Conservation (phyloP, 2,888 invertebrate species). For the Gryllus longicercus region DNA sequence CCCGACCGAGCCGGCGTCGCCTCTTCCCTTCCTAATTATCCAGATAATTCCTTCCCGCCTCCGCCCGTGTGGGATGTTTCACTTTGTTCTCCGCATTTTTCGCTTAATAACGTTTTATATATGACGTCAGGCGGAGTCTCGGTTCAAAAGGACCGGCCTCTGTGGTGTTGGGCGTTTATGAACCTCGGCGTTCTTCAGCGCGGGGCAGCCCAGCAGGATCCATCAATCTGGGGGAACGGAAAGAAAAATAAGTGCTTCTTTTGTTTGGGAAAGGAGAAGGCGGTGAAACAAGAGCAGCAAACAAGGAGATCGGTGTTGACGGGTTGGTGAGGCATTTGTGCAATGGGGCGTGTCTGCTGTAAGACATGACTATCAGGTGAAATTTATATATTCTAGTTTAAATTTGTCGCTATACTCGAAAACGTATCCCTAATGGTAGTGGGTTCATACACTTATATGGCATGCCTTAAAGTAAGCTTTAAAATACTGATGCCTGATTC, state of each 20-base stretch:
- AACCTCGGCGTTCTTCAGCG: neutral
- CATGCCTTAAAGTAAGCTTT: too few species aligned
- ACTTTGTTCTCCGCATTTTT: constrained; percentile 1
- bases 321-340: neutral
- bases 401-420: too few species aligned
- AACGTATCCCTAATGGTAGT: too few species aligned
- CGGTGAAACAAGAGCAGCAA: neutral
- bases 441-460: too few species aligned
- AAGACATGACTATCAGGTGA: too few species aligned
- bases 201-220: neutral
- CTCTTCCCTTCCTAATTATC: neutral
- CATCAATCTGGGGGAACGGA: constrained; percentile 1
- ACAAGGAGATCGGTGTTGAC: neutral
- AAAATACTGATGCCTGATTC: too few species aligned
- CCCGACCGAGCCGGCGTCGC: too few species aligned
- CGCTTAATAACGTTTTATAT: constrained; percentile 6
- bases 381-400: too few species aligned
- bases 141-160: neutral
- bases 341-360: too few species aligned
- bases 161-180: neutral
- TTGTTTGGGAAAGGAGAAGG: neutral
- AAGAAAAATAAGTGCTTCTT: neutral
- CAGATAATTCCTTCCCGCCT: constrained; percentile 4
- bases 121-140: neutral
- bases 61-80: neutral